Evolutionary conservation across 2,888 invertebrate species (phyloP), one percentile per base, ranked within the genome.

Genomic region (Punctoribates punctum): DNA sequence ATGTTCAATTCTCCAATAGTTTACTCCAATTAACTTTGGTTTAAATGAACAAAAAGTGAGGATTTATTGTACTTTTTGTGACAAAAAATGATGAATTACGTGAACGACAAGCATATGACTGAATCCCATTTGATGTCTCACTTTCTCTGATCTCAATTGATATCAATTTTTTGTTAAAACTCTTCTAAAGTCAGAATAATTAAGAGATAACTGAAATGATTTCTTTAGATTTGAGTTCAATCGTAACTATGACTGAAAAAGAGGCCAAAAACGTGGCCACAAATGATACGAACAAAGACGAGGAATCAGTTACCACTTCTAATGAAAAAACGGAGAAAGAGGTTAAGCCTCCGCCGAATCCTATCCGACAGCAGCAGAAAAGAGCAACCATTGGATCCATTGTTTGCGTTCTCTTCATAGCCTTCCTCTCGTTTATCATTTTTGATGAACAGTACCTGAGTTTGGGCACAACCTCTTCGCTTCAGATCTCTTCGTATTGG

Each of bases 71-170:
- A 42, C 42, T 42, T 13, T 42, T 42, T 1, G 1, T 42, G 9
- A 42, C 3, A 57, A 57, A 57, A 23, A 23, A 65, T 65, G 65
- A 65, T 65, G 17, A 65, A 23, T 65, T 57, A 57, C n/a, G 20
- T 54, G 20, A 54, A 54, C 20, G 65, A 65, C 65, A 65, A 65
- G 34, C 65, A 65, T 65, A 65, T 65, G 65, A 65, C 65, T 65
- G 65, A 62, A 65, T 62, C 34, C 23, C 57, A 25, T 34, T 62
- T 65, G 65, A 65, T 65, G 65, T 65, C 65, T 65, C 29, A 34
- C 27, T 65, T 27, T 27, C 17, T 65, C 65, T 65, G 34, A 65
- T 65, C 34, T 65, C 13, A 23, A 25, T 57, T 57, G 8, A 9
- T 42, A 9, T 13, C 13, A 57, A 23, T 27, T 27, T 65, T 34